phyloP scores from a whole-genome alignment of 2,797 vertebrate species.

The Neoniphon sammara region DNA sequence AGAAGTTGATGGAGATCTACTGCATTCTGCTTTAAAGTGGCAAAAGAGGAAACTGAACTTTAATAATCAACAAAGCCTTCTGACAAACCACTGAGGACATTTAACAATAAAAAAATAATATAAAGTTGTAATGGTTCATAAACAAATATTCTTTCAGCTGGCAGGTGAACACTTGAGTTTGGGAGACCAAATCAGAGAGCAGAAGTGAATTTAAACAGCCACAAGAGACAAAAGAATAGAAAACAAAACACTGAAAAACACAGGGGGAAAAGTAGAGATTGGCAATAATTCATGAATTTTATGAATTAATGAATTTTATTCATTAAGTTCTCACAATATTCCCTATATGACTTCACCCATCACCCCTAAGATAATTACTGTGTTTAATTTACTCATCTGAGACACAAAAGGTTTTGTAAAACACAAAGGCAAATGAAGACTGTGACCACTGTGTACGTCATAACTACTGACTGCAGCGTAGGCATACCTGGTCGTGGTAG shows the following conservation, averaged over 20 bases:
- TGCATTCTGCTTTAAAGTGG: not conserved
- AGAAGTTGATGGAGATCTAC: not conserved
- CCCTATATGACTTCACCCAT: too few species aligned
- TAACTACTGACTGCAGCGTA: not conserved
- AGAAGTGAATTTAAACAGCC: not conserved
- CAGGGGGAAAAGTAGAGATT: too few species aligned
- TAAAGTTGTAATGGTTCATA: too few species aligned
- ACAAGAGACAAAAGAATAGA: not conserved
- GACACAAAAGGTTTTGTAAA: not conserved
- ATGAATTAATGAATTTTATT: too few species aligned
- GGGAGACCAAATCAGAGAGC: not conserved
- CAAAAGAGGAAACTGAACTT: not conserved
- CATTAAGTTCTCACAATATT: too few species aligned
- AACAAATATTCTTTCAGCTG: too few species aligned
- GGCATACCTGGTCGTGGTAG: constrained; percentile 94
- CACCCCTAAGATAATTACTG: too few species aligned
- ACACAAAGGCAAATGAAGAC: not conserved
- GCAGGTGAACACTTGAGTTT: not conserved
- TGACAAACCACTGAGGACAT: too few species aligned
- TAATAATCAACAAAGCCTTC: not conserved
- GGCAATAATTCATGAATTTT: too few species aligned
- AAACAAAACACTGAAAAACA: too few species aligned
- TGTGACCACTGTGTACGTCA: not conserved
- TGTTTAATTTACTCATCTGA: not conserved
- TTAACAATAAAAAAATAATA: too few species aligned